phyloP scores from a whole-genome alignment of 2,888 invertebrate species.

The Aspidiotus rigidus region DNA sequence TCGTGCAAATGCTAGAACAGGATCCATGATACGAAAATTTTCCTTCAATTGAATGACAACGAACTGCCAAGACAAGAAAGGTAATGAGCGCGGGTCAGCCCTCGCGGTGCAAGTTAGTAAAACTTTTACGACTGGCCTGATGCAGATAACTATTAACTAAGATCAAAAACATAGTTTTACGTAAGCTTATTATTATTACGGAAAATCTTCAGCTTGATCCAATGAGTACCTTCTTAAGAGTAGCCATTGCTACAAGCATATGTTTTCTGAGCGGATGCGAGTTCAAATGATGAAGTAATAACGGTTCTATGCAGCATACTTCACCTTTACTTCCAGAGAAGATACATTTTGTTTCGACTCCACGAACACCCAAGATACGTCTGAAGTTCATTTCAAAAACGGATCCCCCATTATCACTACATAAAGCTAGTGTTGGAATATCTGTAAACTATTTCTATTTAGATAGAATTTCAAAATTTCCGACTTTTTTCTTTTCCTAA shows the following conservation, averaged over 20 bases:
- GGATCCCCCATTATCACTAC: constrained; percentile 88
- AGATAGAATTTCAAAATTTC: background rate
- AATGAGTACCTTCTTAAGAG: constrained; percentile 67
- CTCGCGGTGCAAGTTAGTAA: constrained; percentile 67
- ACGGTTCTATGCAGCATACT: constrained; percentile 65
- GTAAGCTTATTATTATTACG: background rate
- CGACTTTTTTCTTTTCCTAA: background rate
- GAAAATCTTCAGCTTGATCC: background rate
- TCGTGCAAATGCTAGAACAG: constrained; percentile 81
- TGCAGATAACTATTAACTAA: constrained; percentile 65
- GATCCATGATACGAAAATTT: constrained; percentile 60
- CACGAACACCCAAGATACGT: constrained; percentile 74
- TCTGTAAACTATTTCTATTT: constrained; percentile 55
- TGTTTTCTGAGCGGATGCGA: constrained; percentile 61
- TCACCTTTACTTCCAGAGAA: constrained; percentile 97
- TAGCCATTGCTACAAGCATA: constrained; percentile 82
- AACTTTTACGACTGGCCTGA: constrained; percentile 66
- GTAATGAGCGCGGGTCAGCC: constrained; percentile 64
- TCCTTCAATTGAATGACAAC: constrained; percentile 68
- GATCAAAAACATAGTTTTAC: constrained; percentile 31
- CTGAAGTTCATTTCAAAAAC: constrained; percentile 90
- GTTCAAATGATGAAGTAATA: constrained; percentile 51
- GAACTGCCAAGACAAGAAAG: constrained; percentile 86
- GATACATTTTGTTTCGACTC: constrained; percentile 81
- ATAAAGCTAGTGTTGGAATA: constrained; percentile 62